Base-by-base conservation (phyloP, 2,113 vertebrate genomes). In the Phaetusa simplex region DNA sequence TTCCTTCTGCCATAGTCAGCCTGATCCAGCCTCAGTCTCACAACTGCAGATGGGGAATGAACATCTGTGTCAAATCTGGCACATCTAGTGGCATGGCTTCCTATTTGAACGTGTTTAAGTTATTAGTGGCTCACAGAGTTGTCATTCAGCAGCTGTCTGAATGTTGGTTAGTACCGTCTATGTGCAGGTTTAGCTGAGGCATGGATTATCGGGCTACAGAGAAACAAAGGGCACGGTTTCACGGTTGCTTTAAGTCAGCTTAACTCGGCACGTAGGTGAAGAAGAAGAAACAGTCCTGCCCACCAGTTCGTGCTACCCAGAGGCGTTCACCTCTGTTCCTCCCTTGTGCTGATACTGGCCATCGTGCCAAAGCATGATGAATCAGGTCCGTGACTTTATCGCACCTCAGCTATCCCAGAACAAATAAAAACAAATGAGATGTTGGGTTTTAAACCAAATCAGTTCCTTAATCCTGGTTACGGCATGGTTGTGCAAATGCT, bases 291-390 rank as follows among this genome's bases (percentile, higher is more conserved):
- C 56, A 16, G 3, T 50, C 34, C 29, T 72, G 11, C 38, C 81
- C 0, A 0, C 12, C 32, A 45, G 29, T 32, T 62, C 47, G 9
- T 15, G 32, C 15, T 43, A 34, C 19, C 11, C 3, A 4, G 24
- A 73, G 14, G 5, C 40, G 38, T 3, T 59, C 45, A 45, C 3
- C n/a, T 81, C 32, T 29, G 3, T 45, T 84, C 55, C 10, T 74
- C 10, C 12, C 18, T 34, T 69, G 21, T 83, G 21, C 9, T 47
- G 18, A 11, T 76, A 67, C 11, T 22, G 23, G 6, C 8, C 58
- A 29, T 30, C 23, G 38, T 3, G 21, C 5, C 45, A 56, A 90
- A 64, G 12, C 40, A 56, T 43, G 8, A 62, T 36, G 6, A 83
- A n/a, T n/a, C 45, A 45, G 34, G 10, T 42, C 30, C 1, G 1